Base-by-base conservation (phyloP, 2,113 vertebrate genomes). In the Gasterosteus aculeatus region DNA sequence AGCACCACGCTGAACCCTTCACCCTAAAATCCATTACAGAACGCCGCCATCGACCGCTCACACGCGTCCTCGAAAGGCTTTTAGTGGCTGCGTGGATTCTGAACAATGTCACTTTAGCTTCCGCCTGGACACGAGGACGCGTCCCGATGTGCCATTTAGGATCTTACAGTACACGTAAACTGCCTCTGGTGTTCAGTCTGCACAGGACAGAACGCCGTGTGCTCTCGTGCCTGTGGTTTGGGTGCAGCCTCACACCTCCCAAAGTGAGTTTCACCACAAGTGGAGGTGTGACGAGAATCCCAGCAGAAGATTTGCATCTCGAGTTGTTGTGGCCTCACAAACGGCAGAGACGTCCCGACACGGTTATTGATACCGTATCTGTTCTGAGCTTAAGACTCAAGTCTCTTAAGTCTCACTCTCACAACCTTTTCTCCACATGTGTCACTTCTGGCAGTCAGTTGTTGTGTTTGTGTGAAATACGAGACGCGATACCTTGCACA, bases 221-320 rank as follows among this genome's bases (percentile, higher is more conserved):
- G 51, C 49, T 77, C 59, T 62, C 19, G 39, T 77, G 80, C 44
- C 19, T 90, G 85, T 90, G 87, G 80, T 83, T 89, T 85, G 77
- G 89, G 87, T 86, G 89, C 78, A 78, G 79, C 86, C 69, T 89
- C 79, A 72, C 89, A 86, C 79, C 83, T 81, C 54, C 53, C 69
- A 85, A 72, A 78, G 42, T 75, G n/a, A 69, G 31, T 69, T 80
- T 81, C 22, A 75, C 46, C 74, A 63, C 60, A 77, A 53, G 56
- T 62, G 49, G 44, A 69, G 49, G 57, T 75, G 85, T 73, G 31
- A 78, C 62, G 54, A 81, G 61, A 78, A 75, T 74, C 58, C 35
- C 1, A 60, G 49, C 44, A 41, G 5, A 46, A 49, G 47, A 19
- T 69, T 59, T 75, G 26, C 57, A 81, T 83, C 51, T 70, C 22